Base-by-base conservation (phyloP, 2,113 vertebrate genomes). In the Indri indri region DNA sequence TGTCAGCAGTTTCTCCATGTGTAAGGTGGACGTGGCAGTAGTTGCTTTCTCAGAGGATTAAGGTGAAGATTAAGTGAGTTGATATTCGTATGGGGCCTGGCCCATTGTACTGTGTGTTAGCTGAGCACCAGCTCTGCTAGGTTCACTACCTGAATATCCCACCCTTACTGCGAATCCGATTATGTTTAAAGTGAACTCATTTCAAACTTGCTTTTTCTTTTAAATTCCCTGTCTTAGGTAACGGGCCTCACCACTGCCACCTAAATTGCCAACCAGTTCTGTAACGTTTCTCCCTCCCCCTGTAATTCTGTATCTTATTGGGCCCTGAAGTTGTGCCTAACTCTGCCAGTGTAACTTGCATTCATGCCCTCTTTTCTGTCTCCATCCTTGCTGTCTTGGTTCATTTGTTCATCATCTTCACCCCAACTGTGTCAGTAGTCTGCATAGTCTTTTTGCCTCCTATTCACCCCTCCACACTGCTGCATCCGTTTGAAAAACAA, bases 91-190 rank as follows among this genome's bases (percentile, higher is more conserved):
- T 66, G 52, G 40, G 17, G 34, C 34, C 17, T n/a, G 27, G 20
- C 74, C 13, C 0, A 0, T 17, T 13, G 71, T 5, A 5, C n/a
- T 7, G 0, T 32, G 3, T 45, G 8, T 17, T 65, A 40, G 77
- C 45, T 11, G 22, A 71, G 22, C 32, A 59, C 32, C 8, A 7
- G 27, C 47, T 80, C n/a, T 25, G 6, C 34, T 66, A 65, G 68
- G 65, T 30, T 88, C 40, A 23, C 17, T 42, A n/a, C 37, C 88
- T 77, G 32, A 63, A 37, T 65, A 63, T 30, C 54, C 42, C 32
- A 59, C 40, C 30, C 40, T 68, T 50, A 59, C 27, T 66, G 79
- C 65, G 23, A 6, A 65, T 59, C 88, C 6, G 27, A 77, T 65
- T 59, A 70, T 57, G 40, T 81, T 80, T 74, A 80, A 84, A 88